Evolutionary conservation across 2,113 vertebrate genomes (phyloP).

Genomic region (Erythrocercus mccallii): DNA sequence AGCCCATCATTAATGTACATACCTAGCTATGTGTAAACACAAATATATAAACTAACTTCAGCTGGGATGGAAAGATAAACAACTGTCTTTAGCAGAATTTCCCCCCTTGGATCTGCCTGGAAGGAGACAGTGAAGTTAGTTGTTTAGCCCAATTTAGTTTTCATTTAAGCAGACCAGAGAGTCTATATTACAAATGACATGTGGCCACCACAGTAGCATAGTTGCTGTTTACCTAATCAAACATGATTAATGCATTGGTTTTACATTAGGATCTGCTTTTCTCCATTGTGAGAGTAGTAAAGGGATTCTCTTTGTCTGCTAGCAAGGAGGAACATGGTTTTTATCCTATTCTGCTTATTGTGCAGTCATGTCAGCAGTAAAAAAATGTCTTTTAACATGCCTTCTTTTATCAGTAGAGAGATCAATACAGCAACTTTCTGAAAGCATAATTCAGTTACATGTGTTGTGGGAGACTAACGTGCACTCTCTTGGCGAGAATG

Average conservation of each 20-base stretch:
- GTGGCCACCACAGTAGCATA: not conserved
- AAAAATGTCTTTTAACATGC: constrained; percentile 35
- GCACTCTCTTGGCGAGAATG: not conserved
- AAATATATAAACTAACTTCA: not conserved
- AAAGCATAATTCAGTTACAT: constrained; percentile 27
- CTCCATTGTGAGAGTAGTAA: constrained; percentile 5
- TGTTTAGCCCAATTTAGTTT: constrained; percentile 29
- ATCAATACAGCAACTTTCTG: constrained; percentile 57
- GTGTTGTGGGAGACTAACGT: not conserved
- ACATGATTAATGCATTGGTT: constrained; percentile 39
- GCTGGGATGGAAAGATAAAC: not conserved
- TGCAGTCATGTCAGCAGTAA: constrained; percentile 49
- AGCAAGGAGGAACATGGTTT: not conserved
- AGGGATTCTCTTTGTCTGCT: constrained; percentile 33
- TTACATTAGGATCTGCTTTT: constrained; percentile 17
- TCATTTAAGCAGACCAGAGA: not conserved
- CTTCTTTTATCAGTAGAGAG: constrained; percentile 37
- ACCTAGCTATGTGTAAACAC: not conserved
- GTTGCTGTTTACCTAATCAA: not conserved
- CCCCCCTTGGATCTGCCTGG: not conserved
- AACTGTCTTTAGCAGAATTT: not conserved
- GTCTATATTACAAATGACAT: not conserved
- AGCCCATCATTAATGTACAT: not conserved
- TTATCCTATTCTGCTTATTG: constrained; percentile 43
- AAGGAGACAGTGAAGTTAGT: not conserved